Percentiles rank a stretch among this genome's conserved stretches.
Conservation (phyloP, 2,113 vertebrate species). For the Xiphophorus couchianus region DNA sequence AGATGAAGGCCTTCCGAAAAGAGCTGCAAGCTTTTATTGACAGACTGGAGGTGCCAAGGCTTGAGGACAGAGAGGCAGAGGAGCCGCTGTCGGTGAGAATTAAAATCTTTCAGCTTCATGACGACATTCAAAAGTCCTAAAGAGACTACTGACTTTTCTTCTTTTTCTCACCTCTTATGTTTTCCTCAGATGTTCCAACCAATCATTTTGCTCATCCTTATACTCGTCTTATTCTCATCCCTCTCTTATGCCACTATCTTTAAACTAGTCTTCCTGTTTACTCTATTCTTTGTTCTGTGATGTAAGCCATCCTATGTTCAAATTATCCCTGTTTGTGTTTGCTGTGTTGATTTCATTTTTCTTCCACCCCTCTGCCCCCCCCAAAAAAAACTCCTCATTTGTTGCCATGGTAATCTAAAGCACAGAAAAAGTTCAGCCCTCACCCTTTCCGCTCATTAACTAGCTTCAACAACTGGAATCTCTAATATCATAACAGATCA, state of each 20-base stretch:
- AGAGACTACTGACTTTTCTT: conserved; percentile 39
- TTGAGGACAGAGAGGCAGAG: conserved; percentile 86
- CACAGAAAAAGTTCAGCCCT: conserved; percentile 85
- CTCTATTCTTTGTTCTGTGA: conserved; percentile 99
- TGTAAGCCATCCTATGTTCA: conserved; percentile 46
- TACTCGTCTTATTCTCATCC: conserved; percentile 98
- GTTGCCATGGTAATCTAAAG: conserved; percentile 87
- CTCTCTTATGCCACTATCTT: conserved; percentile 99
- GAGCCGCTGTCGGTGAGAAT: conserved; percentile 95
- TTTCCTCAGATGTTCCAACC: conserved; percentile 98
- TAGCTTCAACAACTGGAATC: conserved; percentile 87
- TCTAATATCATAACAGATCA: conserved; percentile 55
- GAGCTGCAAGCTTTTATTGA: conserved; percentile 97
- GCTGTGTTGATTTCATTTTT: conserved; percentile 35
- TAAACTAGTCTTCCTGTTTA: conserved; percentile 97
- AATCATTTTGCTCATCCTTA: conserved; percentile 99
- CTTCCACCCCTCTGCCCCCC: neutral
- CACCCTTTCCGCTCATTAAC: conserved; percentile 74
- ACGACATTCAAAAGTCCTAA: neutral
- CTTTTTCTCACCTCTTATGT: conserved; percentile 71
- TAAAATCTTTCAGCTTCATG: neutral
- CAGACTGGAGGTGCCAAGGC: conserved; percentile 88
- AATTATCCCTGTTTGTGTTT: conserved; percentile 70
- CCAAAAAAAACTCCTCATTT: conserved; percentile 80
- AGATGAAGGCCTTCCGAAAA: conserved; percentile 97